Evolutionary conservation across 2,797 vertebrate species (phyloP), one percentile per base, ranked within the genome.

Genomic region (Strix occidentalis): DNA sequence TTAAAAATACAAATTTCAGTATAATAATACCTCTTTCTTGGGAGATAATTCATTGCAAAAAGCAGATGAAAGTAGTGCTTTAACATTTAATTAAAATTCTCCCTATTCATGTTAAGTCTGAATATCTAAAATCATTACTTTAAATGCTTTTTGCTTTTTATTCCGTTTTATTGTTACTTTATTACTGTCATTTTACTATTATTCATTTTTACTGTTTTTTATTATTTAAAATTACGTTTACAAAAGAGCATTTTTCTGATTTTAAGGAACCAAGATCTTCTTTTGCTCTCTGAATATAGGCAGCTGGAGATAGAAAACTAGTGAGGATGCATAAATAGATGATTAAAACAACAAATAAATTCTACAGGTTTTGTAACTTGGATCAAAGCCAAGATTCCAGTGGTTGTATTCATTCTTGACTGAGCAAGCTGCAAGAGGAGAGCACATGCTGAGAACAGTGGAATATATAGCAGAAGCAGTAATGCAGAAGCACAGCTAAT

Each of bases 401-500:
- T 89, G 95, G 76, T 84, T 95, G 51, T 79, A 37, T 97, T 96
- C 93, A 96, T 93, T 89, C 90, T 96, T 95, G 96, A 64, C 76
- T 98, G 95, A 97, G 79, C 84, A 97, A 94, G 83, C 79, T 89
- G 46, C 16, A 63, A 9, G 45, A 89, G 87, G 76, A 96, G 78
- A 87, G 50, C 66, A 29, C 95, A 35, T 65, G 94, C 97, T 95
- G 95, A 79, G 96, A 97, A 51, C 91, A 95, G 94, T 72, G 88
- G 84, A 86, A 94, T 68, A 24, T 90, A 90, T 79, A 95, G 95
- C 84, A 94, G 83, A 72, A 91, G 97, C 87, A 95, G 93, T 50
- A 95, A 95, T 69, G 91, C 92, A 95, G 95, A 95, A 97, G 93
- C 89, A 84, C 80, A 94, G 77, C 92, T 98, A 97, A 97, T 97